These are phyloP conservation scores for Clarias gariepinus DNA, from an alignment of 2,113 vertebrate genomes.

Conservation along the genomic window DNA sequence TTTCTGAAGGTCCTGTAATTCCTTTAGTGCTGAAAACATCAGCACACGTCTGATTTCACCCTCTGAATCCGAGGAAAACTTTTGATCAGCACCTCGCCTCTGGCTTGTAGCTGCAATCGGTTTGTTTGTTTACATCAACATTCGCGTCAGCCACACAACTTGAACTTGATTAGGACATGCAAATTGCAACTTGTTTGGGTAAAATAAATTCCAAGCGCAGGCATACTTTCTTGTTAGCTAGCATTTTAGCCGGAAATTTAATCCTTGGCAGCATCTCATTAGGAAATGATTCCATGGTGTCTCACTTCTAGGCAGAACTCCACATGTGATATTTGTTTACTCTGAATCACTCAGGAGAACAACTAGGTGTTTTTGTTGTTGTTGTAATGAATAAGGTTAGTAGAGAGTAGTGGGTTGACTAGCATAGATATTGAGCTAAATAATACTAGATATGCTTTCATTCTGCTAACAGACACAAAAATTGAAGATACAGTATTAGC, in stretches of 20 bases:
- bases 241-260: neutral
- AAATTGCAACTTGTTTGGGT: conserved; percentile 4
- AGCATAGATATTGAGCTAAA: neutral
- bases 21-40: neutral
- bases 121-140: conserved; percentile 28
- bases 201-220: conserved; percentile 4
- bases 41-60: neutral
- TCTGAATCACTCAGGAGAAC: conserved; percentile 2
- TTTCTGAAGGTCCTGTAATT: neutral
- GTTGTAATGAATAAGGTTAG: neutral
- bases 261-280: neutral
- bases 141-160: neutral
- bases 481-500: neutral
- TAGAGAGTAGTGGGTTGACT: too few species aligned
- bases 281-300: conserved; percentile 5
- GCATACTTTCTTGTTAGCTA: neutral
- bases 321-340: neutral
- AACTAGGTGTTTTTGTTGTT: neutral
- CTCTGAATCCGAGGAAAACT: neutral
- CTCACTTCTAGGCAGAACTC: neutral
- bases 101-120: neutral
- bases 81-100: conserved; percentile 2
- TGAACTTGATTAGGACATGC: conserved; percentile 14
- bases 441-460: neutral
- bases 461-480: neutral